Evolutionary conservation across 2,797 vertebrate species (phyloP).

Genomic region (Botia almorhae): DNA sequence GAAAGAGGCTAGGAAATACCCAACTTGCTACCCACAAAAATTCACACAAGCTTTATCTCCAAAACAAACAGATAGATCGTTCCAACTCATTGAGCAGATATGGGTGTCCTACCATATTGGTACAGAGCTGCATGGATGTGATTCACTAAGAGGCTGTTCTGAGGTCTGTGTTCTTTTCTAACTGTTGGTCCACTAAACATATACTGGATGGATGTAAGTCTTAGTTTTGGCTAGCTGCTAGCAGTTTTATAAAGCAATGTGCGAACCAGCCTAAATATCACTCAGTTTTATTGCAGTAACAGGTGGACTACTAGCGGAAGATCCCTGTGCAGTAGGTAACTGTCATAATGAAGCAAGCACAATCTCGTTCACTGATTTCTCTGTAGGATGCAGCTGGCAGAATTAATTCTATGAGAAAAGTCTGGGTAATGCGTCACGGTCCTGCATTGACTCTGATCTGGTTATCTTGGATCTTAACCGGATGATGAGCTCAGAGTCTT

Average conservation of each 20-base stretch:
- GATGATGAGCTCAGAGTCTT: not conserved
- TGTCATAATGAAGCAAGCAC: not conserved
- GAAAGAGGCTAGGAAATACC: slow-evolving; percentile 74
- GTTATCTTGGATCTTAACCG: not conserved
- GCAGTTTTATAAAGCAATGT: not conserved
- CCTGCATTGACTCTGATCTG: not conserved
- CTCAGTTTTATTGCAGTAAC: not conserved
- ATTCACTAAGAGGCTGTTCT: no score
- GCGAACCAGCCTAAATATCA: not conserved
- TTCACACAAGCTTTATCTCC: slow-evolving; percentile 13
- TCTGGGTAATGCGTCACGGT: not conserved
- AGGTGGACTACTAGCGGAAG: not conserved
- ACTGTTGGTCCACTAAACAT: not conserved
- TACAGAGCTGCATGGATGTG: not conserved
- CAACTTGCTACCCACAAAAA: slow-evolving; percentile 39
- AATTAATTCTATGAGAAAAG: not conserved
- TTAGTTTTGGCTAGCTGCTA: not conserved
- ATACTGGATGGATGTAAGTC: no score
- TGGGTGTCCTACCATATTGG: not conserved
- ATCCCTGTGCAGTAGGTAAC: not conserved
- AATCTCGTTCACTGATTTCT: not conserved
- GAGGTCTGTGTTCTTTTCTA: no score
- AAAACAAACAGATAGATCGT: slow-evolving; percentile 27
- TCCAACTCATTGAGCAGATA: slow-evolving; percentile 19
- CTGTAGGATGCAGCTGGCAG: not conserved